Evolutionary conservation across 1,140 invertebrate species (phyloP).

Genomic region (Zaprionus africanus): DNA sequence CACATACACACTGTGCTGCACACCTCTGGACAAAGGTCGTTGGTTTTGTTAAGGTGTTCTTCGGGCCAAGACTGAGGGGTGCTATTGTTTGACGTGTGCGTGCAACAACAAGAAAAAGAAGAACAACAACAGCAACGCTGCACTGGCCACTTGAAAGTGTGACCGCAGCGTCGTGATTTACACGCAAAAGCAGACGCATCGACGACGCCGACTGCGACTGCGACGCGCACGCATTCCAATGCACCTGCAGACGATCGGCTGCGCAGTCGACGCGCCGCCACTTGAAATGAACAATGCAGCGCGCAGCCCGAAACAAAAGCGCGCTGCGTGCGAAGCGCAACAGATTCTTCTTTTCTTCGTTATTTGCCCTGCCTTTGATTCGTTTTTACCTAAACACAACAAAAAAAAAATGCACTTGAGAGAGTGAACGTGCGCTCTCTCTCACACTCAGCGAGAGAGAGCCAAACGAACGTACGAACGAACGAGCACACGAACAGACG

Average conservation of each 20-base stretch:
- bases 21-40: slow-evolving; percentile 76
- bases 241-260: slow-evolving; percentile 66
- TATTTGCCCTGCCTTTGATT: slow-evolving; percentile 78
- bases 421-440: slow-evolving; percentile 49
- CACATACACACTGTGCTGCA: slow-evolving; percentile 16
- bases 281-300: slow-evolving; percentile 75
- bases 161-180: slow-evolving; percentile 79
- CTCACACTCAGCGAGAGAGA: slow-evolving; percentile 24
- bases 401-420: slow-evolving; percentile 74
- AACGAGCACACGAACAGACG: not conserved
- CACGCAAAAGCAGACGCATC: slow-evolving; percentile 59
- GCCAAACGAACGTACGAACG: slow-evolving; percentile 27
- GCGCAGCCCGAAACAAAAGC: slow-evolving; percentile 55
- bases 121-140: slow-evolving; percentile 35
- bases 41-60: slow-evolving; percentile 65
- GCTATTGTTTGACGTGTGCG: slow-evolving; percentile 68
- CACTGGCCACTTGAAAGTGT: slow-evolving; percentile 76
- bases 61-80: slow-evolving; percentile 45
- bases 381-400: slow-evolving; percentile 75
- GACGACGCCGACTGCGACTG: slow-evolving; percentile 40
- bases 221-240: slow-evolving; percentile 69
- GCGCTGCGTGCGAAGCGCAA: slow-evolving; percentile 69
- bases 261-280: slow-evolving; percentile 56
- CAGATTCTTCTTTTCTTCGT: slow-evolving; percentile 80
- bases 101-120: slow-evolving; percentile 24